These are phyloP conservation scores for Neoniphon sammara DNA, from an alignment of 2,797 vertebrate species.

Conservation along the genomic window DNA sequence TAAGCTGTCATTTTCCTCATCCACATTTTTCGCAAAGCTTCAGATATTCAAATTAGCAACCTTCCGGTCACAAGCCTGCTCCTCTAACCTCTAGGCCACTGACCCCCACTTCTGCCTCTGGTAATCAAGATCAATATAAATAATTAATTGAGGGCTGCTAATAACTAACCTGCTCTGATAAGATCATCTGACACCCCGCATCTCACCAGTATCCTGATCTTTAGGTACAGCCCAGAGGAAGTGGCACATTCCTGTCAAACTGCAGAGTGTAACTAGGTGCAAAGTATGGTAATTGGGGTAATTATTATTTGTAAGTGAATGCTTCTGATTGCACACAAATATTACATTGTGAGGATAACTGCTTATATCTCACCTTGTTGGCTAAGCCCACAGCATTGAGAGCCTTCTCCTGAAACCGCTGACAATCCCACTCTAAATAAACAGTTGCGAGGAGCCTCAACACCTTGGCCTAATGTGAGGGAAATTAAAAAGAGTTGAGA, in stretches of 20 bases:
- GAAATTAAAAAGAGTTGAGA: constrained; percentile 8
- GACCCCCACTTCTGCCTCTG: constrained; percentile 18
- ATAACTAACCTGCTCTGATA: constrained; percentile 85
- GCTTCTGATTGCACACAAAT: constrained; percentile 8
- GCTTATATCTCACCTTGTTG: constrained; percentile 86
- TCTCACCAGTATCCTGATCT: constrained; percentile 89
- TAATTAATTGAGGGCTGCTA: constrained; percentile 34
- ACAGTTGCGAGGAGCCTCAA: constrained; percentile 88
- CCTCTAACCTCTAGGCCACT: constrained; percentile 18
- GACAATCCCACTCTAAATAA: constrained; percentile 89
- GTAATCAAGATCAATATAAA: constrained; percentile 43
- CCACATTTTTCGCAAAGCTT: background rate
- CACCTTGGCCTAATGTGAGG: constrained; percentile 85
- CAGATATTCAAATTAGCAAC: constrained; percentile 13
- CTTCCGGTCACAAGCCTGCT: constrained; percentile 4
- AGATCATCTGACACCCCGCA: constrained; percentile 80
- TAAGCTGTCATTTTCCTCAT: background rate
- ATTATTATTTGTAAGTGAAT: constrained; percentile 4
- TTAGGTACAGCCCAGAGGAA: constrained; percentile 87
- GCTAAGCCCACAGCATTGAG: constrained; percentile 86
- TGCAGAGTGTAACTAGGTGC: constrained; percentile 21
- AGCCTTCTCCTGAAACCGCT: constrained; percentile 85
- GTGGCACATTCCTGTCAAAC: constrained; percentile 84
- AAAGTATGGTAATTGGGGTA: constrained; percentile 5
- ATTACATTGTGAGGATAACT: constrained; percentile 20